These are phyloP conservation scores for Acanthisitta chloris DNA, from an alignment of 2,113 vertebrate species.

Conservation along the genomic window DNA sequence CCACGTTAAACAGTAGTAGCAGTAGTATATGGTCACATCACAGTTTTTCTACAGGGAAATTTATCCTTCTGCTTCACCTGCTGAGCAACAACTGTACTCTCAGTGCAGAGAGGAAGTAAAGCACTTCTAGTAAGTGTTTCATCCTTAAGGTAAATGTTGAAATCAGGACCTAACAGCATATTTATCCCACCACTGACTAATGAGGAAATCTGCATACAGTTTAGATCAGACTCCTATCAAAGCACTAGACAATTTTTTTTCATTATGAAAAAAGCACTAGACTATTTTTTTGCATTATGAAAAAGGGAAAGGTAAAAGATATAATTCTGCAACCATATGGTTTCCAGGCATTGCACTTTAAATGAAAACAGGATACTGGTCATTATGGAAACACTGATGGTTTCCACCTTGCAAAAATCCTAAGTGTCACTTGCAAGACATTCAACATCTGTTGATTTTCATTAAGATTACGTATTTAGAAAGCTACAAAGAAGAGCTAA, in stretches of 20 bases:
- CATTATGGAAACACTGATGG: background rate
- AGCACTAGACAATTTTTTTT: background rate
- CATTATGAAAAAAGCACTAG: background rate
- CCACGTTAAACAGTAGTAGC: background rate
- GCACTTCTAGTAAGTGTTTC: background rate
- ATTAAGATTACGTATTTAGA: background rate
- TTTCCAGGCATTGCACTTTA: background rate
- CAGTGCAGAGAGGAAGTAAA: background rate
- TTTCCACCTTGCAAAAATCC: background rate
- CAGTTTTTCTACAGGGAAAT: background rate
- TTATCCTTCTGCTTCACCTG: background rate
- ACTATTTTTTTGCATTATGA: background rate
- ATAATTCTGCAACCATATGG: background rate
- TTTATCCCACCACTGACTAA: background rate
- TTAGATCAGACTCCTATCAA: background rate
- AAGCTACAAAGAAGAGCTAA: background rate
- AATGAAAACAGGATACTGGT: background rate
- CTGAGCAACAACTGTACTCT: background rate
- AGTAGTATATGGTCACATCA: accelerated
- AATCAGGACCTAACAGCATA: background rate
- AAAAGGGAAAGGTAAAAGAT: background rate
- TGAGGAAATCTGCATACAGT: background rate
- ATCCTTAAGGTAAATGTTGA: background rate
- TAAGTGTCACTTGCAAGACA: background rate
- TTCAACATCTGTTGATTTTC: background rate